Percentiles rank a stretch among this genome's conserved stretches.
Evolutionary conservation across 2,888 invertebrate species (phyloP).

Genomic region (Sympetrum striolatum): DNA sequence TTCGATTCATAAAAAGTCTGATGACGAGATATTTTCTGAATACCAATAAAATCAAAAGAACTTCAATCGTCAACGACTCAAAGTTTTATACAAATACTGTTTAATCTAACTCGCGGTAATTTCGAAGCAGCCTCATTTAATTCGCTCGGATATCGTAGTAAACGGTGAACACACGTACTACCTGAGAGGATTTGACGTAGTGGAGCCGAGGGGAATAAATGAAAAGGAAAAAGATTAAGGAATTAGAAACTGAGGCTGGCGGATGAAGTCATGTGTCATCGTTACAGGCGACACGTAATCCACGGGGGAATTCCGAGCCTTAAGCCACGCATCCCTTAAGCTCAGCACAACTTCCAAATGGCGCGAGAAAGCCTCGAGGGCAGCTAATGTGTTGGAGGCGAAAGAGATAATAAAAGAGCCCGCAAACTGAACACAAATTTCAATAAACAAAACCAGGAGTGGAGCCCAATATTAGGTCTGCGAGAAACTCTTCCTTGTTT

Average conservation of each 20-base stretch:
- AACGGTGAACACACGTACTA: not conserved
- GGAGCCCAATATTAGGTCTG: not conserved
- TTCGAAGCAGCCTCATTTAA: not conserved
- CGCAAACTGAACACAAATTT: not conserved
- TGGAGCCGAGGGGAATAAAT: not conserved
- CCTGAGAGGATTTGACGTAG: not conserved
- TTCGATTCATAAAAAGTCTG: too few species aligned
- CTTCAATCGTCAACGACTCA: too few species aligned
- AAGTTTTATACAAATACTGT: too few species aligned
- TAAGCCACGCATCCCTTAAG: conserved; percentile 31
- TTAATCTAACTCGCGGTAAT: too few species aligned
- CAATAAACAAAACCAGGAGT: not conserved
- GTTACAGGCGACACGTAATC: conserved; percentile 1
- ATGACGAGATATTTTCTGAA: too few species aligned
- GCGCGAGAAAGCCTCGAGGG: not conserved
- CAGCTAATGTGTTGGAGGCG: not conserved
- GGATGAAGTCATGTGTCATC: conserved; percentile 15
- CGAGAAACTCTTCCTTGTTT: not conserved
- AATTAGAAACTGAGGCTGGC: not conserved
- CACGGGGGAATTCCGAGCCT: conserved; percentile 4
- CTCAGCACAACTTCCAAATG: not conserved
- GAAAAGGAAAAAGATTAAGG: conserved; percentile 28
- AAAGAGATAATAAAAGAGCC: not conserved
- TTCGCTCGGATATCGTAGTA: not conserved
- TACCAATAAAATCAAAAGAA: not conserved